Evolutionary conservation across 2,888 invertebrate genomes (phyloP), one percentile per base, ranked within the genome.

Genomic region (Lymantria dispar): DNA sequence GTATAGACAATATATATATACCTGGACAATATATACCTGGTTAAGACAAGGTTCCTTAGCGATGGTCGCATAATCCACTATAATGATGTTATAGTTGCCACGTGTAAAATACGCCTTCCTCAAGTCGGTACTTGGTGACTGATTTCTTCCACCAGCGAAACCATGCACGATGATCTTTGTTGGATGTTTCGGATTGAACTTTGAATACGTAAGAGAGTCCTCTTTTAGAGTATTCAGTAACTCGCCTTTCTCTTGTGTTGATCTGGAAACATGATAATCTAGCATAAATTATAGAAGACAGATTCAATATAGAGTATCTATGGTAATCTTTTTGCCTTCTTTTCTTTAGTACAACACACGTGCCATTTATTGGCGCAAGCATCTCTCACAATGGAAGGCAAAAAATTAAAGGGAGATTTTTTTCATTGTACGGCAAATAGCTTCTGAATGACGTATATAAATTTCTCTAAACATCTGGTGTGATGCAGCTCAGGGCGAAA

Each of bases 111-210:
- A 97, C 0, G 96, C 97, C 76, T 95, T 94, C 47, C 97, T 92
- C 87, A 97, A 93, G 74, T 97, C 96, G 0, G 97, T 96, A 76
- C 96, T 97, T 0, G 97, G 97, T 0, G 96, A 95, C 33, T 95
- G 89, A 75, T 95, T 94, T 56, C 96, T 88, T 0, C 97, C 97
- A 0, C 97, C 97, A 0, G 97, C 97, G 72, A 98, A 98, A 7
- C 98, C 98, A 73, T 98, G 98, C 13, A 98, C 96, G 43, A 98
- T 94, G 15, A 98, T 92, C 87, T 98, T 98, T 7, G 97, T 96
- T 0, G 96, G 95, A 78, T 96, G 94, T 0, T 92, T 92, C 0
- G 94, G 93, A 80, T 97, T 96, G 80, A 97, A 98, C 64, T 93
- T 94, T 0, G 96, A 96, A 54, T 93, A 92, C 61, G 94, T 94